Conservation (phyloP, 2,113 vertebrate species). For the Isurus oxyrinchus region DNA sequence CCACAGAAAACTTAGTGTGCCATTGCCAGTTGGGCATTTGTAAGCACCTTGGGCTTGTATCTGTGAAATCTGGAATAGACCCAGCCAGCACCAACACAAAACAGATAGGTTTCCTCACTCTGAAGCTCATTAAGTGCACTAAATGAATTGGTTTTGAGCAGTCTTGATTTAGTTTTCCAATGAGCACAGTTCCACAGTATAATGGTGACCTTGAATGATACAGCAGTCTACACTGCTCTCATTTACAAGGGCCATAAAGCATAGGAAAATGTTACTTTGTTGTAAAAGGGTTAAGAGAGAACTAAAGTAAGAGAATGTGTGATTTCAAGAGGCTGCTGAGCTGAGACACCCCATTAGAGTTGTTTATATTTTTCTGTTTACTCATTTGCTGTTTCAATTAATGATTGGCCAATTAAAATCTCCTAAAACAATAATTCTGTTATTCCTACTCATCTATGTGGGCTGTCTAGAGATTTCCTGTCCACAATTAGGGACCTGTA, state of each 20-base stretch:
- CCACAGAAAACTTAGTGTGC: background rate
- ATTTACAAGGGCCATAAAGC: conserved; percentile 5
- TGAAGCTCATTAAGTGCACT: background rate
- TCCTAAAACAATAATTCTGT: background rate
- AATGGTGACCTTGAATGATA: conserved; percentile 12
- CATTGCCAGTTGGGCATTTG: background rate
- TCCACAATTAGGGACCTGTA: background rate
- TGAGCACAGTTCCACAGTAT: background rate
- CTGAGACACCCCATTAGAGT: background rate
- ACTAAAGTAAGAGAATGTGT: background rate
- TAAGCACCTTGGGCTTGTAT: background rate
- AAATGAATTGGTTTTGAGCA: background rate
- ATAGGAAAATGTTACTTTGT: background rate
- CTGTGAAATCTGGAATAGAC: background rate
- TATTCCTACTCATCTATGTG: background rate
- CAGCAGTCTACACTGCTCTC: background rate
- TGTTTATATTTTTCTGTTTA: background rate
- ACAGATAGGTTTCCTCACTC: background rate
- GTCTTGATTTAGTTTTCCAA: background rate
- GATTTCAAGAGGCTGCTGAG: background rate
- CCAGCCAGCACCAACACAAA: background rate
- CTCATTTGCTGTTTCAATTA: background rate
- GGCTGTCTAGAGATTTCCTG: background rate
- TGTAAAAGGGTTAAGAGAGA: background rate
- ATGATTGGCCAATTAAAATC: background rate